Base-by-base conservation (phyloP, 2,113 vertebrate genomes). In the Mohoua ochrocephala region DNA sequence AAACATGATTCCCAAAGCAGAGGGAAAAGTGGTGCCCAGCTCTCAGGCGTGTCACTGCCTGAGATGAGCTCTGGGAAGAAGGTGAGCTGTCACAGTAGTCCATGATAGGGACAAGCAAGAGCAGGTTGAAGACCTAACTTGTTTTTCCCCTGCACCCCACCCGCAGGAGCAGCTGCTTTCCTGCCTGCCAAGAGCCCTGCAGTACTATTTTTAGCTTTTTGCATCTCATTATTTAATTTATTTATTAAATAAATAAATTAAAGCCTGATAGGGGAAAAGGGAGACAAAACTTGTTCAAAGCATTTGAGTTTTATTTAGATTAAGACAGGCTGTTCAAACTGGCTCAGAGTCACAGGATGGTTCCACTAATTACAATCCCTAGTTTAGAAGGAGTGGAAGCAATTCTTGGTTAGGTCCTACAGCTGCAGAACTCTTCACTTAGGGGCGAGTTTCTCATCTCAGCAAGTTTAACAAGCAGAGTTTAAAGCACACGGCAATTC, bases 251-350 rank as follows among this genome's bases (percentile, higher is more conserved):
- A n/a, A n/a, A n/a, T n/a, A n/a, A n/a, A n/a, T n/a, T n/a, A 61
- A 52, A 82, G 84, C 27, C 52, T n/a, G 26, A 74, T 37, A 75
- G 2, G 12, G 47, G 37, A 73, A 82, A 78, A 81, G 35, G 24
- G 50, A 94, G 45, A 63, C 23, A 41, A 86, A 73, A 89, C 57
- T 75, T 31, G 44, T 37, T 54, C 26, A 63, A 79, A 82, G 77
- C 75, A 35, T 76, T 60, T 67, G 15, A 47, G 42, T 50, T 83
- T 89, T 85, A 87, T 88, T 95, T 94, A 65, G 89, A 69, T 73
- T 21, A 87, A 87, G 63, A 69, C 50, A 80, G 78, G 45, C 87
- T 87, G 78, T 35, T 93, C 45, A 69, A 52, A 73, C 14, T 79
- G 67, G 77, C 84, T 91, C 31, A 0, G 2, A 44, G 41, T 79